Conservation (phyloP, 2,113 vertebrate genomes). For the Zapus hudsonius region DNA sequence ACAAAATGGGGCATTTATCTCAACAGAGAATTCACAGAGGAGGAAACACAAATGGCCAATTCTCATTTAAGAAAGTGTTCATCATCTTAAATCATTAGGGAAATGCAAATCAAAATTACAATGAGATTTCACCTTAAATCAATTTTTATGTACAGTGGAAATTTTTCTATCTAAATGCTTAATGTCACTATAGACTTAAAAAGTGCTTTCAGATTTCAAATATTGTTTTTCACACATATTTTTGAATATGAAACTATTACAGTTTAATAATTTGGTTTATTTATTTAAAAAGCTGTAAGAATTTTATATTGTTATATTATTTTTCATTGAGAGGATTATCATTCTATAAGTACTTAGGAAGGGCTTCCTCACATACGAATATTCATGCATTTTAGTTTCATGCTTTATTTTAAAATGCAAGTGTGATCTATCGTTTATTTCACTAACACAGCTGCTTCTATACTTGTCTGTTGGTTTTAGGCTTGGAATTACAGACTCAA, state of each 20-base stretch:
- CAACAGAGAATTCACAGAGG: too few relatives aligned
- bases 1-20: too few relatives aligned
- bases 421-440: neutral
- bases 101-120: too few relatives aligned
- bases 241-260: neutral
- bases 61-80: too few relatives aligned
- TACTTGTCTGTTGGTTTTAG: neutral
- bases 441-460: neutral
- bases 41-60: too few relatives aligned
- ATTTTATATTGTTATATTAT: neutral
- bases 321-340: neutral
- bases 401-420: slow-evolving; percentile 4
- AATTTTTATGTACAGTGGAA: neutral
- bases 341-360: neutral
- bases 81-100: too few relatives aligned
- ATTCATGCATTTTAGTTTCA: neutral
- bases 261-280: neutral
- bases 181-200: neutral
- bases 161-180: neutral
- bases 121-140: neutral
- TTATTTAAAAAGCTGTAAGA: neutral
- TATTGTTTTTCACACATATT: neutral
- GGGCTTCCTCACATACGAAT: neutral
- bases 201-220: neutral
- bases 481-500: neutral